A percentile compares a stretch with the other conserved stretches of the same genome.
phyloP scores from a whole-genome alignment of 2,888 invertebrate species.

The Dyspetes luteomarginatus region DNA sequence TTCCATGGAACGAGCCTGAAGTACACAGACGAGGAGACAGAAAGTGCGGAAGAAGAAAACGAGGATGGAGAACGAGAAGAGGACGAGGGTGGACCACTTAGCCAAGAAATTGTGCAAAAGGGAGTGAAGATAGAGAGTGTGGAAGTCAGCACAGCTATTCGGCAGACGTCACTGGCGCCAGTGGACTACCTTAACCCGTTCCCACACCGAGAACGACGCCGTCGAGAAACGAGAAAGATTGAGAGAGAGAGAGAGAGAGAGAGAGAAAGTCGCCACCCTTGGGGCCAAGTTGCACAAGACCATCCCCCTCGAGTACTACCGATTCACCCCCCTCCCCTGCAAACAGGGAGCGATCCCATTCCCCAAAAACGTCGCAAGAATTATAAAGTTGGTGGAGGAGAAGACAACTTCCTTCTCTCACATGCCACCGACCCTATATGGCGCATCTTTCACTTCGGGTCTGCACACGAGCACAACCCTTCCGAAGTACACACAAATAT shows the following conservation, averaged over 20 bases:
- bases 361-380: slow-evolving; percentile 82
- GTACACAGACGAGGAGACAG: not conserved
- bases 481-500: not conserved
- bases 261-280: slow-evolving; percentile 52
- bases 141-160: slow-evolving; percentile 81
- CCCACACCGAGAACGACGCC: slow-evolving; percentile 55
- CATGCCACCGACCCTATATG: not conserved
- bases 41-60: slow-evolving; percentile 6
- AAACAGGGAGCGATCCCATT: slow-evolving; percentile 78
- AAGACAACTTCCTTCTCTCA: slow-evolving; percentile 66
- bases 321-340: slow-evolving; percentile 59
- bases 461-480: slow-evolving; percentile 25
- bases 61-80: slow-evolving; percentile 2
- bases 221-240: slow-evolving; percentile 54
- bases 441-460: slow-evolving; percentile 33
- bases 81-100: slow-evolving; percentile 66
- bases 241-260: slow-evolving; percentile 41
- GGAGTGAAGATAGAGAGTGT: slow-evolving; percentile 74
- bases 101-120: slow-evolving; percentile 56
- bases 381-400: slow-evolving; percentile 81
- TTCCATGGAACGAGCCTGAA: slow-evolving; percentile 9
- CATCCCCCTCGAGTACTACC: slow-evolving; percentile 63
- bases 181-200: slow-evolving; percentile 79
- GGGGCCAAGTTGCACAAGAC: slow-evolving; percentile 69
- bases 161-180: slow-evolving; percentile 82